phyloP scores from a whole-genome alignment of 2,888 invertebrate species.

The Cryptocephalus moraei region DNA sequence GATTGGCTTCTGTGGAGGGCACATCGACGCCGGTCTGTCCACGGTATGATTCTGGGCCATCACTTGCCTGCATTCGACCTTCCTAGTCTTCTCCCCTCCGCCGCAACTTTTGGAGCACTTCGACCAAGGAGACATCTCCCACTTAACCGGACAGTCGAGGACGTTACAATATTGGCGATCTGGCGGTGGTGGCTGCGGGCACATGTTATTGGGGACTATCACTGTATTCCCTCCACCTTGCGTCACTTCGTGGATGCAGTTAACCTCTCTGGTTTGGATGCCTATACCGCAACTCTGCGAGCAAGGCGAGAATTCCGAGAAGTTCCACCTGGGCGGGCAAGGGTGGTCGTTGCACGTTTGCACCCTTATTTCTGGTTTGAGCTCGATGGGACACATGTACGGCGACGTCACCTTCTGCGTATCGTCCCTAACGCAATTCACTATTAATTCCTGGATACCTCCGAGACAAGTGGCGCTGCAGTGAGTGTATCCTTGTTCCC shows the following conservation, averaged over 20 bases:
- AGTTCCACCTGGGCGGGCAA: slow-evolving; percentile 90
- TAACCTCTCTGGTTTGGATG: slow-evolving; percentile 81
- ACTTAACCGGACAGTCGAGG: slow-evolving; percentile 79
- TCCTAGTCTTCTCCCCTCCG: slow-evolving; percentile 76
- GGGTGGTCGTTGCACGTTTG: slow-evolving; percentile 69
- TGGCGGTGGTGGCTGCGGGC: slow-evolving; percentile 82
- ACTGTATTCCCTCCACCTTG: slow-evolving; percentile 82
- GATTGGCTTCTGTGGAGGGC: slow-evolving; percentile 64
- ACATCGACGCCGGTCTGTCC: slow-evolving; percentile 64
- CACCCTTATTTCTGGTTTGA: slow-evolving; percentile 80
- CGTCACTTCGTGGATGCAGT: slow-evolving; percentile 77
- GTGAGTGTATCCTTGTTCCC: slow-evolving; percentile 79
- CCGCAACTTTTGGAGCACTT: slow-evolving; percentile 92
- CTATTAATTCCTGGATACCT: slow-evolving; percentile 69
- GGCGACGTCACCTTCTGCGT: slow-evolving; percentile 81
- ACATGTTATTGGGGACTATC: slow-evolving; percentile 87
- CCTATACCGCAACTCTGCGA: slow-evolving; percentile 92
- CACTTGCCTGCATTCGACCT: slow-evolving; percentile 81
- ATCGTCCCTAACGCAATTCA: slow-evolving; percentile 79
- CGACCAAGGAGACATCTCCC: slow-evolving; percentile 83
- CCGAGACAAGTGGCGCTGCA: slow-evolving; percentile 86
- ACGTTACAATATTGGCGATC: slow-evolving; percentile 88
- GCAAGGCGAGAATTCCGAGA: slow-evolving; percentile 81
- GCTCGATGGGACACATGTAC: slow-evolving; percentile 75
- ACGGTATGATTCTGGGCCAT: slow-evolving; percentile 89